Evolutionary conservation across 2,797 vertebrate species (phyloP).

Genomic region (Potorous gilbertii): DNA sequence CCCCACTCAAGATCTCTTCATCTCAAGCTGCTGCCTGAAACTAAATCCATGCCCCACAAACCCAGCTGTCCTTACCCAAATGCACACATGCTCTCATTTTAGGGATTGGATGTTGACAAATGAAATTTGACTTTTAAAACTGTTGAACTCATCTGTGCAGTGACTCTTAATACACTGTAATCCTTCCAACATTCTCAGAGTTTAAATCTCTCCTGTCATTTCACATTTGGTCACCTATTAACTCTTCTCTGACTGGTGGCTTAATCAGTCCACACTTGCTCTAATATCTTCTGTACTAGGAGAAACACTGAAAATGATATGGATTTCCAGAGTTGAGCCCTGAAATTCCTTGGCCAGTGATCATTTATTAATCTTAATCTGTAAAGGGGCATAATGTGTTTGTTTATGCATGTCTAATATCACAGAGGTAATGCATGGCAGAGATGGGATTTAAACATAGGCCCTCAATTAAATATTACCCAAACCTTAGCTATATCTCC

Average conservation of each 20-base stretch:
- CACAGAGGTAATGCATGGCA: neutral
- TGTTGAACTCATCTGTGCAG: slow-evolving; percentile 58
- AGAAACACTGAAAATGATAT: neutral
- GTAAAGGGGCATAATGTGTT: neutral
- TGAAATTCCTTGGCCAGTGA: neutral
- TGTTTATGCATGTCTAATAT: neutral
- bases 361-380: neutral
- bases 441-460: neutral
- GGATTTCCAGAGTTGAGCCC: neutral
- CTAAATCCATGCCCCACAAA: neutral
- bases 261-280: slow-evolving; percentile 67
- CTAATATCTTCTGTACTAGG: neutral
- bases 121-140: slow-evolving; percentile 64
- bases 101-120: slow-evolving; percentile 71
- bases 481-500: neutral
- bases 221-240: slow-evolving; percentile 74
- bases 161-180: slow-evolving; percentile 73
- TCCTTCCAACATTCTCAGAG: slow-evolving; percentile 68
- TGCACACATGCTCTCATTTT: neutral
- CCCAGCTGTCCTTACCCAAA: slow-evolving; percentile 11
- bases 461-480: neutral
- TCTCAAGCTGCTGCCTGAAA: neutral
- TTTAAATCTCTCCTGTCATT: slow-evolving; percentile 65
- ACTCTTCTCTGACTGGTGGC: slow-evolving; percentile 72
- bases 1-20: rapidly evolving